These are phyloP conservation scores for Sinocyclocheilus anophthalmus DNA, from an alignment of 2,113 vertebrate genomes.

Conservation along the genomic window DNA sequence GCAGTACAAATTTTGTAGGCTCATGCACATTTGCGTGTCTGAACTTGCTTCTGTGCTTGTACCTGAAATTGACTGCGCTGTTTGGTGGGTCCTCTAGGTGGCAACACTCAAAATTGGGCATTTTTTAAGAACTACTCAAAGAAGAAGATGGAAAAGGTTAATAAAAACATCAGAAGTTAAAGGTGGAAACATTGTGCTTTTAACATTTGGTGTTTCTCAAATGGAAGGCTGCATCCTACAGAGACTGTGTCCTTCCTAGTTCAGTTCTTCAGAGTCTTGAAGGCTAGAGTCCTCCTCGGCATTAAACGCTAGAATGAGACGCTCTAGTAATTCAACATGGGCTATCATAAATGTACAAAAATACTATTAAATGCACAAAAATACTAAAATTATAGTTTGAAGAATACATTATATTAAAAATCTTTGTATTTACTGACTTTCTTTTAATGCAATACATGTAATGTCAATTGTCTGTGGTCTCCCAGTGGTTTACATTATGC, in stretches of 20 bases:
- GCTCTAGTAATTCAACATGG: neutral
- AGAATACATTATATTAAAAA: too few relatives aligned
- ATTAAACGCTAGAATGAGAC: neutral
- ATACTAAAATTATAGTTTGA: neutral
- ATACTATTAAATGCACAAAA: neutral
- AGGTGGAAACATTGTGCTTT: too few relatives aligned
- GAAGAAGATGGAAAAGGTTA: neutral
- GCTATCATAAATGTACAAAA: neutral
- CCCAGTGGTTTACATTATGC: too few relatives aligned
- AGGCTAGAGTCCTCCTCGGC: neutral
- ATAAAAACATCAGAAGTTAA: neutral
- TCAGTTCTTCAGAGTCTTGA: neutral
- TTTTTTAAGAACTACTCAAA: neutral
- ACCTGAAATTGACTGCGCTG: neutral
- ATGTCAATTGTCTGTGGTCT: too few relatives aligned
- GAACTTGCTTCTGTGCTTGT: neutral
- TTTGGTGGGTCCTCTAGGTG: neutral
- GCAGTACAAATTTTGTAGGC: neutral
- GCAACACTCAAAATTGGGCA: neutral
- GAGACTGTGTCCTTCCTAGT: neutral
- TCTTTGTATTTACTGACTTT: too few relatives aligned
- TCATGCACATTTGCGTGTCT: neutral
- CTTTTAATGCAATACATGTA: too few relatives aligned
- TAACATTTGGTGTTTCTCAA: neutral
- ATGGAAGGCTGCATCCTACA: neutral